Conservation (phyloP, 37 sponge, comb jelly and placozoan species). For the Dysidea cf. avara region DNA sequence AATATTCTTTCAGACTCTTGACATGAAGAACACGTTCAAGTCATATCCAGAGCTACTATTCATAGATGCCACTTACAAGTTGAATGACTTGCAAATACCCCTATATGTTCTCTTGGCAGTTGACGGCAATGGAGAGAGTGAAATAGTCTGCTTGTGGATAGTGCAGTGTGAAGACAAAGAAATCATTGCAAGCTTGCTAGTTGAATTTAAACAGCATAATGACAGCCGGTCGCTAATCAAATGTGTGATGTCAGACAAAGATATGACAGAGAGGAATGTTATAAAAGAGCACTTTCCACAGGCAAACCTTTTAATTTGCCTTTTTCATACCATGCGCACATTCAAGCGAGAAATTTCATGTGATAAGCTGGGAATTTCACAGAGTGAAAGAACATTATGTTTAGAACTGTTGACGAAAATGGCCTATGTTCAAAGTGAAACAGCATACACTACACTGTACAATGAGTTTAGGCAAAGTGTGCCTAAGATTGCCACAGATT, state of each 20-base stretch:
- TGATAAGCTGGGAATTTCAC: conserved; percentile 17
- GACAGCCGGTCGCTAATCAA: neutral
- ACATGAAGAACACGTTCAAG: conserved; percentile 7
- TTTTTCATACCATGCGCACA: conserved; percentile 25
- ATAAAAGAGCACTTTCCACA: conserved; percentile 4
- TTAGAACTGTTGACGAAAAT: neutral
- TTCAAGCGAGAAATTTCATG: too few relatives aligned
- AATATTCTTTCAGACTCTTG: conserved; percentile 12
- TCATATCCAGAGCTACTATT: conserved; percentile 24
- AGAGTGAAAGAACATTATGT: conserved; percentile 7
- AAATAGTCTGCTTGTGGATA: conserved; percentile 20
- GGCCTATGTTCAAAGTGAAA: neutral
- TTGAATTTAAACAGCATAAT: conserved; percentile 28
- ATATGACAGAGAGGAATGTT: conserved; percentile 16
- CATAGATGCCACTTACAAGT: conserved; percentile 32
- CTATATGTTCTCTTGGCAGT: conserved; percentile 13
- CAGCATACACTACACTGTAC: neutral
- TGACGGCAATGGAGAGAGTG: conserved; percentile 35
- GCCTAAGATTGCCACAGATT: neutral
- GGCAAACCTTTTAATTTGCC: conserved; percentile 7
- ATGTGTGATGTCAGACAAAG: conserved; percentile 23
- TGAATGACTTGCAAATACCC: conserved; percentile 18
- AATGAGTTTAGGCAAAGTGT: neutral
- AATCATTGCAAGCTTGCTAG: neutral
- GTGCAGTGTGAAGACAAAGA: conserved; percentile 10